Evolutionary conservation across 1,140 invertebrate genomes (phyloP), one percentile per base, ranked within the genome.

Genomic region (Propsilocerus akamusi): DNA sequence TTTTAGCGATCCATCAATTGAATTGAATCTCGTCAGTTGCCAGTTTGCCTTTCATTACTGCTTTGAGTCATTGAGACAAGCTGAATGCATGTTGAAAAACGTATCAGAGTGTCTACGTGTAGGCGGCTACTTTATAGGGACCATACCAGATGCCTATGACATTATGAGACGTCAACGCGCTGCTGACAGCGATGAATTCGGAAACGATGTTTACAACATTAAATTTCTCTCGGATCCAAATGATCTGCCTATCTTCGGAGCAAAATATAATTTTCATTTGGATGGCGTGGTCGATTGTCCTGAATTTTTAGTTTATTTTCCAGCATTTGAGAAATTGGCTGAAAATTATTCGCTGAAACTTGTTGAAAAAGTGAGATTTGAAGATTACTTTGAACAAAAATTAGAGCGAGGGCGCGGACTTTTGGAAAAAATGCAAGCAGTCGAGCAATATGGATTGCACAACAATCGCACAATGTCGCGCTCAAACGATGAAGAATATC

Each of bases 11-110:
- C 74, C 79, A 5, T 78, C 79, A 28, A 75, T 83, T 12, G 72
- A 78, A 57, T 75, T 99, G 59, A 88, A 99, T 66, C 57, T 99
- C 4, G 86, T 91, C 0, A 96, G 89, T 58, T 96, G 92, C 65
- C 97, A 99, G 67, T 99, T 99, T 77, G 86, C 93, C 20, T 86
- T 99, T 58, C 88, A 92, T 67, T 99, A 98, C 58, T 85, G 85
- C 58, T 99, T 99, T 73, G 92, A 97, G 67, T 86, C 83, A 49
- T 66, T 92, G 50, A 61, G 69, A n/a, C 92, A 97, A 70, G 93
- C 91, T 1, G 78, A 93, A 60, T 79, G 79, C 59, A 95, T 98
- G 88, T 67, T 99, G 0, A 74, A 75, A 52, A 99, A 99, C 74
- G 86, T 86, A 5, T 79, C 86, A 17, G 90, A 96, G 64, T 85